phyloP scores from a whole-genome alignment of 2,888 invertebrate species.

The Tryphoninae sp. region DNA sequence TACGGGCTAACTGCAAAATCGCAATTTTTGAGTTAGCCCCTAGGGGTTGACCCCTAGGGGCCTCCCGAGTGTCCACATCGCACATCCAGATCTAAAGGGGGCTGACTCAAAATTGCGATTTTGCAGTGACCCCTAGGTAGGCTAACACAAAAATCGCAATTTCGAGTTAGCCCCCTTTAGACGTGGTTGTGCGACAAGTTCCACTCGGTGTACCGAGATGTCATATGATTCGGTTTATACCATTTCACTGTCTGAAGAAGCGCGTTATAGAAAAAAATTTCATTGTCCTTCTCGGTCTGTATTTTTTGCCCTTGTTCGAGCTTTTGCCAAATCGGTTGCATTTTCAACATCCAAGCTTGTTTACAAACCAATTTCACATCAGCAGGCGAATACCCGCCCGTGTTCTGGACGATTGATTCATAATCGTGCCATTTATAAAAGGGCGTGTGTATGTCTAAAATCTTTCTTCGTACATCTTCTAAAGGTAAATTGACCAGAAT shows the following conservation, averaged over 20 bases:
- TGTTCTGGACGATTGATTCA: no score
- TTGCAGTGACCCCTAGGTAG: slow-evolving; percentile 67
- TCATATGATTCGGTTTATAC: slow-evolving; percentile 51
- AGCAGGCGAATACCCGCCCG: slow-evolving; percentile 90
- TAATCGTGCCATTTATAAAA: no score
- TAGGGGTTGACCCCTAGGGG: no score
- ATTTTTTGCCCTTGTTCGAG: slow-evolving; percentile 77
- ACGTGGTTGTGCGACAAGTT: slow-evolving; percentile 71
- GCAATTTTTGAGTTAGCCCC: no score
- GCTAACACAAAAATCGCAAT: no score
- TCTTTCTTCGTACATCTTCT: slow-evolving; percentile 84
- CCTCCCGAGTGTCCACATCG: no score
- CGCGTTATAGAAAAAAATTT: slow-evolving; percentile 35
- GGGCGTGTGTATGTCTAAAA: slow-evolving; percentile 84
- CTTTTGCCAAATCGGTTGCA: slow-evolving; percentile 85
- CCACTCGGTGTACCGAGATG: slow-evolving; percentile 86
- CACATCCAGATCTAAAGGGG: not conserved
- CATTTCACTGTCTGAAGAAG: slow-evolving; percentile 80
- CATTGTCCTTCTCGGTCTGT: no score
- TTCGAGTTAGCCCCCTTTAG: no score
- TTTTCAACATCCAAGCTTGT: slow-evolving; percentile 92
- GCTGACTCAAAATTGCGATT: slow-evolving; percentile 80
- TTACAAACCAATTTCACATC: slow-evolving; percentile 94
- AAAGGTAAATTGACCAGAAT: slow-evolving; percentile 91
- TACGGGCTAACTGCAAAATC: no score